Conservation (phyloP, 2,113 vertebrate genomes). For the Nestor notabilis region DNA sequence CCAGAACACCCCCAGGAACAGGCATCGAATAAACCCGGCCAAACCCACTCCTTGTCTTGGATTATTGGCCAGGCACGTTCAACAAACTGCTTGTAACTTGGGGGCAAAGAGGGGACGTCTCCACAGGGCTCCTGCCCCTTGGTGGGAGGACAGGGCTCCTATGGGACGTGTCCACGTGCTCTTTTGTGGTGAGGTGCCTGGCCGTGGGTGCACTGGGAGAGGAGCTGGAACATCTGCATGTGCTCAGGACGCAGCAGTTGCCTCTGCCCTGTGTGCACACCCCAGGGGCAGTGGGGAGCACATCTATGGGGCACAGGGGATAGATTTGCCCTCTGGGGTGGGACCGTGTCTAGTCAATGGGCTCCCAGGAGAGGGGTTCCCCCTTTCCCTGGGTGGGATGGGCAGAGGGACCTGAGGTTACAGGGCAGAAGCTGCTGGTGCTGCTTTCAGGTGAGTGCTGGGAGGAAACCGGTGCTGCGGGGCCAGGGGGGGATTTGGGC, state of each 20-base stretch:
- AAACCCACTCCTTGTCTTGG: not conserved
- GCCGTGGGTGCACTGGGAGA: not conserved
- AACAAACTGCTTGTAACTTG: not conserved
- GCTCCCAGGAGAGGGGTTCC: not conserved
- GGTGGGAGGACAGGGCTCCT: not conserved
- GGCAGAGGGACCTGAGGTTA: not conserved
- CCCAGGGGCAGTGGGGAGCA: not conserved
- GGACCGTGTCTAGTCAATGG: accelerated
- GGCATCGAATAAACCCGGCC: not conserved
- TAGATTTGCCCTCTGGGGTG: accelerated
- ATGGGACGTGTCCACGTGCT: not conserved
- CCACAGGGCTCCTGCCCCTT: not conserved
- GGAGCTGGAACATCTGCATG: accelerated
- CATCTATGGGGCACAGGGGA: not conserved
- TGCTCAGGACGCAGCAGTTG: not conserved
- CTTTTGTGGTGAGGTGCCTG: not conserved
- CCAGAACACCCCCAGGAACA: not conserved
- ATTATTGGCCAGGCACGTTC: not conserved
- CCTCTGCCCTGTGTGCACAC: not conserved
- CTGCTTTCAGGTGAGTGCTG: not conserved
- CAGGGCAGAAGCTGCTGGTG: not conserved
- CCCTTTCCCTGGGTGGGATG: not conserved
- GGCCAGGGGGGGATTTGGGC: not conserved
- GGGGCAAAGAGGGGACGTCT: not conserved
- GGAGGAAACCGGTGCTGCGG: not conserved